phyloP scores from a whole-genome alignment of 2,113 vertebrate species.

The Phalacrocorax carbo region DNA sequence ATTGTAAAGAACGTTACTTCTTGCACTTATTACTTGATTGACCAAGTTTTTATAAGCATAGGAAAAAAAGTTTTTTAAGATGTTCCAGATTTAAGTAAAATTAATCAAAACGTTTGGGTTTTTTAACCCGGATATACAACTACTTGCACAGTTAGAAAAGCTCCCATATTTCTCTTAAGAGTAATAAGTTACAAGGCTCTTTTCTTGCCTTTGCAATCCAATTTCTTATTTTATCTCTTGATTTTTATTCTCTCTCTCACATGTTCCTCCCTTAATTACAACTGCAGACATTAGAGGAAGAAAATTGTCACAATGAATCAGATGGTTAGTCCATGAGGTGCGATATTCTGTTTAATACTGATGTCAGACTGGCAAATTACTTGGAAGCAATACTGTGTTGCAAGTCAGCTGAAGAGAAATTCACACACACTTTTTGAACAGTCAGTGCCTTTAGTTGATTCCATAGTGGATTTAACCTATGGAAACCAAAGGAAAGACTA shows the following conservation, averaged over 20 bases:
- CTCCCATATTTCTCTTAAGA: not conserved
- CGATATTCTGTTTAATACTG: not conserved
- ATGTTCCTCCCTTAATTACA: constrained; percentile 31
- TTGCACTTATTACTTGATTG: not conserved
- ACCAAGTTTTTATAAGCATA: not conserved
- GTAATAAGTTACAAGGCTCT: constrained; percentile 11
- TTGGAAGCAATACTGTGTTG: not conserved
- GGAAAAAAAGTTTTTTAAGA: not conserved
- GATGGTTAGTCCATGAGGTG: constrained; percentile 5
- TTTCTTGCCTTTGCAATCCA: not conserved
- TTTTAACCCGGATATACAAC: not conserved
- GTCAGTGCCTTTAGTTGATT: not conserved
- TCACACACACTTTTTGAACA: not conserved
- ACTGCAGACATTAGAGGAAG: not conserved
- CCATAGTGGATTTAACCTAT: not conserved
- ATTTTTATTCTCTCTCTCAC: constrained; percentile 42
- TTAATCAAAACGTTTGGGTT: not conserved
- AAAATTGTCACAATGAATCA: constrained; percentile 18
- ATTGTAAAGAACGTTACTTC: not conserved
- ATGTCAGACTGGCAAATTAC: constrained; percentile 1
- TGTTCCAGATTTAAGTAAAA: not conserved
- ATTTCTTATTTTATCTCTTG: constrained; percentile 35
- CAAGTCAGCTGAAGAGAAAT: not conserved
- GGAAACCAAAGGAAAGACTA: not conserved
- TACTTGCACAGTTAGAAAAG: not conserved